A percentile compares a stretch with the other conserved stretches of the same genome.
Evolutionary conservation across 2,888 invertebrate species (phyloP).

Genomic region (Catonia carolina): DNA sequence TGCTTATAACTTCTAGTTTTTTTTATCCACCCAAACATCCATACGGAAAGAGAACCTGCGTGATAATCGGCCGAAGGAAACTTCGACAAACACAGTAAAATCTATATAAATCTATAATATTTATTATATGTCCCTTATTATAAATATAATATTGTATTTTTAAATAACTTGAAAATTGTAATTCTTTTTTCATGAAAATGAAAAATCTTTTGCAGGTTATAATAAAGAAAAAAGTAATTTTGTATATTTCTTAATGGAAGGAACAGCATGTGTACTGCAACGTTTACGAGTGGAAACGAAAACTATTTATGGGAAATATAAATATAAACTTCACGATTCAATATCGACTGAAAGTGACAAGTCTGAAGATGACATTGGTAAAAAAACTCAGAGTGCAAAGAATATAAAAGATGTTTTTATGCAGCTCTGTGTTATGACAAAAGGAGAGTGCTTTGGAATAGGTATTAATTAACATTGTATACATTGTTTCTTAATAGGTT

Average conservation of each 20-base stretch:
- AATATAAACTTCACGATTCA: conserved; percentile 5
- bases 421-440: conserved; percentile 2
- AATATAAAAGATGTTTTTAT: background rate
- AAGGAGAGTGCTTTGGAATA: conserved; percentile 7
- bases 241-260: conserved; percentile 3
- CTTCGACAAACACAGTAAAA: too few species aligned
- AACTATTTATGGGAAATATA: background rate
- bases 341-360: background rate
- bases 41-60: too few species aligned
- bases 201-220: background rate
- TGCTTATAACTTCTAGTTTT: too few species aligned
- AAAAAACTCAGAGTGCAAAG: background rate
- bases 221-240: conserved; percentile 5
- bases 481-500: too few species aligned
- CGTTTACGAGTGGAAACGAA: background rate
- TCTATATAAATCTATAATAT: too few species aligned
- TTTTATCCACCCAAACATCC: too few species aligned
- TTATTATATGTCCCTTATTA: too few species aligned
- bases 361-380: background rate
- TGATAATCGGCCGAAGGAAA: too few species aligned
- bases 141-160: too few species aligned
- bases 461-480: background rate
- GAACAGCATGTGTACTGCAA: conserved; percentile 4
- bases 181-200: too few species aligned
- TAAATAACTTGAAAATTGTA: too few species aligned